Conservation (phyloP, 2,113 vertebrate species). For the Lynx canadensis region DNA sequence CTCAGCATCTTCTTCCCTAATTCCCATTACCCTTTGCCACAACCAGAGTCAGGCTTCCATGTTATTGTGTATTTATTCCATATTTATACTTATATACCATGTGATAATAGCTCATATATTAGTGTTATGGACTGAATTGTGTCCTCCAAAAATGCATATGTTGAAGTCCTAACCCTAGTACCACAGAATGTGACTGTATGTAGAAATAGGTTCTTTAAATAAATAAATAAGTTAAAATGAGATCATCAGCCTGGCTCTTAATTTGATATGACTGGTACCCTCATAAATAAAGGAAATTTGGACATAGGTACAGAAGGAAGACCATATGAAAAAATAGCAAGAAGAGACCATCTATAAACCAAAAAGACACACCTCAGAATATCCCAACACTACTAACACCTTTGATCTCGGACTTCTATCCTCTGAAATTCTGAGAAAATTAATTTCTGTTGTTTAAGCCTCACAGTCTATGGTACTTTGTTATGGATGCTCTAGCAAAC, state of each 20-base stretch:
- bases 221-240: neutral
- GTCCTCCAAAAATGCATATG: neutral
- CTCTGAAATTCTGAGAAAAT: neutral
- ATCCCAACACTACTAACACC: neutral
- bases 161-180: neutral
- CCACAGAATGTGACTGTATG: neutral
- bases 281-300: neutral
- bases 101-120: neutral
- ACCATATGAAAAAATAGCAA: neutral
- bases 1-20: neutral
- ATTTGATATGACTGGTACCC: neutral
- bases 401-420: neutral
- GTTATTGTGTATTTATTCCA: neutral
- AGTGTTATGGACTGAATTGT: neutral
- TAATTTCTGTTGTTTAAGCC: neutral
- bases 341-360: neutral
- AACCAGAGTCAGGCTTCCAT: neutral
- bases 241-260: neutral
- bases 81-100: neutral
- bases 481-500: neutral
- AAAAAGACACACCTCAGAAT: neutral
- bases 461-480: neutral
- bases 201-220: neutral
- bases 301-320: neutral
- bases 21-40: neutral